phyloP scores from a whole-genome alignment of 1,140 invertebrate species.

The Papilio aristodemus region DNA sequence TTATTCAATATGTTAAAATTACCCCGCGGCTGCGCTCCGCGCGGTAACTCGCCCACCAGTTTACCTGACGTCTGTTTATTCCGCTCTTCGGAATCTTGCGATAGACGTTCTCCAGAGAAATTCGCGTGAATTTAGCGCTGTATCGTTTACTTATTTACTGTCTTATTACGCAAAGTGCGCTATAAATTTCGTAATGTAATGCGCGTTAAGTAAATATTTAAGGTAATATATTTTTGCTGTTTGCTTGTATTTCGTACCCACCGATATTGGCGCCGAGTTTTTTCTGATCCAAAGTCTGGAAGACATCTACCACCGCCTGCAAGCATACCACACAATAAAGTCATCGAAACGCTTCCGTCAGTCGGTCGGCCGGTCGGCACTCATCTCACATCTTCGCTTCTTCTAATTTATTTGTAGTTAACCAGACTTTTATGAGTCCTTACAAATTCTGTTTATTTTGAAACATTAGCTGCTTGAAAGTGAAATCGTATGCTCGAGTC shows the following conservation, averaged over 20 bases:
- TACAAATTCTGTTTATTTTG: too few relatives aligned
- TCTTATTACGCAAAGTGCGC: slow-evolving; percentile 8
- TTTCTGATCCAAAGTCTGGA: too few relatives aligned
- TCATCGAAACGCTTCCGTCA: too few relatives aligned
- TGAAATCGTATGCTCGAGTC: too few relatives aligned
- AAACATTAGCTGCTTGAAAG: too few relatives aligned
- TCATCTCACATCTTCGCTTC: too few relatives aligned
- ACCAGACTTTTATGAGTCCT: too few relatives aligned
- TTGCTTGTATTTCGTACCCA: neutral
- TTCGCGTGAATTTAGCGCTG: slow-evolving; percentile 1
- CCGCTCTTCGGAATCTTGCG: neutral
- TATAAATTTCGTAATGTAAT: slow-evolving; percentile 10
- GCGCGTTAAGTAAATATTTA: slow-evolving; percentile 10
- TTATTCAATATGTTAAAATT: neutral
- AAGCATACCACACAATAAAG: too few relatives aligned
- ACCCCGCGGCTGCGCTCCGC: neutral
- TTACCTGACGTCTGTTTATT: slow-evolving; percentile 14
- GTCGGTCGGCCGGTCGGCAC: too few relatives aligned
- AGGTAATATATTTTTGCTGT: neutral
- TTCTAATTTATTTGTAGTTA: too few relatives aligned
- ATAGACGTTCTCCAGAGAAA: neutral
- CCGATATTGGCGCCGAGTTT: neutral
- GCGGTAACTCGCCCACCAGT: neutral
- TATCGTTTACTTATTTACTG: slow-evolving; percentile 12
- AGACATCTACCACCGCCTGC: too few relatives aligned